Base-by-base conservation (phyloP, 2,113 vertebrate genomes). In the Pogona vitticeps region DNA sequence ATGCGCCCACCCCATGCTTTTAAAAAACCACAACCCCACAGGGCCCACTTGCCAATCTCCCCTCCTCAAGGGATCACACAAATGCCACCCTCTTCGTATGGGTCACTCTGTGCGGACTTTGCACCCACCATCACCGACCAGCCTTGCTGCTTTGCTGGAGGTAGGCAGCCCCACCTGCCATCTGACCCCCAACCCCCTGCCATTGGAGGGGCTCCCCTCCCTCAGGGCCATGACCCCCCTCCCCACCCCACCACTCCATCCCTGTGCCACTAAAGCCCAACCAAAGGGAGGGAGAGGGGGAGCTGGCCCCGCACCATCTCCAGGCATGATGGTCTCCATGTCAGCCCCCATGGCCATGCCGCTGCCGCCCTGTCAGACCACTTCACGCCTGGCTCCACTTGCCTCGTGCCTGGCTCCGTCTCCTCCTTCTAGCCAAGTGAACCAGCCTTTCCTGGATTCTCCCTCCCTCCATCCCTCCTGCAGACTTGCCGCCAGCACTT, bases 241-340 rank as follows among this genome's bases (percentile, higher is more conserved):
- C n/a, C 17, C 4, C 3, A 42, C 46, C 75, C 18, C 2, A 31
- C 12, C 65, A 28, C 80, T 3, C 26, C 28, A 6, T 21, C 38
- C 40, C 18, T 46, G 1, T 31, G 12, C 14, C 46, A 4, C 20
- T 56, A 21, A 33, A 58, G 3, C 75, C 40, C 7, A 15, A 33
- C 28, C 15, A 23, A n/a, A 40, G 31, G n/a, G n/a, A n/a, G n/a
- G n/a, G 36, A 31, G 3, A 31, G 23, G 21, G 31, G 23, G 21
- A 20, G 15, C n/a, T 10, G 17, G 26, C 8, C 67, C 65, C 96
- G 96, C 91, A 99, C 98, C 98, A 95, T 99, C 98, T 95, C 98
- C 98, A 7, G 98, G 98, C 88, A 98, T 98, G 96, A 99, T 99
- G 90, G 97, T 98, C 96, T 99, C 98, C 91, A 99, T 97, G 91